Evolutionary conservation across 2,113 vertebrate genomes (phyloP).

Genomic region (Colinus virginianus): DNA sequence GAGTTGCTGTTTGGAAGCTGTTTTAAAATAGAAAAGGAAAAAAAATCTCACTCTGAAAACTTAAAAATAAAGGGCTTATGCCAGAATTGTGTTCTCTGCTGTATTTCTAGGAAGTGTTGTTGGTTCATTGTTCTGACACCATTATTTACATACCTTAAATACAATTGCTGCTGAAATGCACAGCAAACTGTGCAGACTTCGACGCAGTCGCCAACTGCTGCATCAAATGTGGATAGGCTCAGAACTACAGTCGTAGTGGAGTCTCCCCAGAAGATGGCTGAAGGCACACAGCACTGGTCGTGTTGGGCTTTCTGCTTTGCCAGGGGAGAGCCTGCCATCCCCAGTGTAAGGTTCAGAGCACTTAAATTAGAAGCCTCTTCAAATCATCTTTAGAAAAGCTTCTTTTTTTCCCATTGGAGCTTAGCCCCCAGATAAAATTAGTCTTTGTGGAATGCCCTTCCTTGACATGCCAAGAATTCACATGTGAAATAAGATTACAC

Average conservation of each 20-base stretch:
- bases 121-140: slow-evolving; percentile 54
- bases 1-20: slow-evolving; percentile 68
- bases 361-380: not conserved
- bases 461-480: not conserved
- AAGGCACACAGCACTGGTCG: not conserved
- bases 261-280: not conserved
- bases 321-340: not conserved
- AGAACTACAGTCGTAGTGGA: not conserved
- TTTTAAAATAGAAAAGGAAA: slow-evolving; percentile 77
- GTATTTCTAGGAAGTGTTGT: slow-evolving; percentile 65
- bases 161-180: slow-evolving; percentile 8
- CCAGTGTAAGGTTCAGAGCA: not conserved
- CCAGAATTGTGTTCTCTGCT: slow-evolving; percentile 41
- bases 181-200: not conserved
- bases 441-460: not conserved
- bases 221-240: not conserved
- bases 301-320: not conserved
- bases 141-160: slow-evolving; percentile 47
- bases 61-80: slow-evolving; percentile 43
- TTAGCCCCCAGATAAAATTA: not conserved
- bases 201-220: not conserved
- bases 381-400: not conserved
- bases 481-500: not conserved
- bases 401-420: not conserved
- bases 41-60: slow-evolving; percentile 53